These are phyloP conservation scores for Dallia pectoralis DNA, from an alignment of 2,797 vertebrate species.

Conservation along the genomic window DNA sequence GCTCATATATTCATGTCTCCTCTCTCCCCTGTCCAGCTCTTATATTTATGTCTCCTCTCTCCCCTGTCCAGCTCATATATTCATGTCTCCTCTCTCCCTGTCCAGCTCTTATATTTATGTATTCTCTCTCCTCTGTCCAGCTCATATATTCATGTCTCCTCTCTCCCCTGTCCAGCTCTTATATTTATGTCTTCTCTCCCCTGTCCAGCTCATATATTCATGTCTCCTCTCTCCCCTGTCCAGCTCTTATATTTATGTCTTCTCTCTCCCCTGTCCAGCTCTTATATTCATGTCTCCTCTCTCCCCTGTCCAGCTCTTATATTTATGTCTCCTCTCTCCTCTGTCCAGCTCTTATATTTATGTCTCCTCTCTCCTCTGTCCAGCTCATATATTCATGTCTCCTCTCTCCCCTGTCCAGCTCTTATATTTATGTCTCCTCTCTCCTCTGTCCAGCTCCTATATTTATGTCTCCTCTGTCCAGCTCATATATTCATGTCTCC, in stretches of 20 bases:
- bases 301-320: neutral
- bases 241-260: too few relatives aligned
- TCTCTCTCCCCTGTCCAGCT: too few relatives aligned
- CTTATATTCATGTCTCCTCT: too few relatives aligned
- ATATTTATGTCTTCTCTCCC: conserved; percentile 14
- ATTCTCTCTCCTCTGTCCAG: neutral
- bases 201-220: conserved; percentile 14
- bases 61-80: conserved; percentile 13
- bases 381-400: conserved; percentile 6
- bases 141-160: neutral
- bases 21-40: neutral
- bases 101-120: conserved; percentile 8
- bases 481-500: conserved; percentile 2
- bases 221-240: neutral
- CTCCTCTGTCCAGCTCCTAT: neutral
- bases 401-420: neutral
- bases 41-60: conserved; percentile 8
- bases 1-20: too few relatives aligned
- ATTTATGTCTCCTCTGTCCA: conserved; percentile 20
- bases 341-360: conserved; percentile 11
- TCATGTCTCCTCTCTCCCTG: too few relatives aligned
- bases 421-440: neutral
- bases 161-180: neutral
- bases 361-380: too few relatives aligned
- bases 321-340: conserved; percentile 7